phyloP scores from a whole-genome alignment of 2,888 invertebrate genomes.

The Himalopsyche tibetana region DNA sequence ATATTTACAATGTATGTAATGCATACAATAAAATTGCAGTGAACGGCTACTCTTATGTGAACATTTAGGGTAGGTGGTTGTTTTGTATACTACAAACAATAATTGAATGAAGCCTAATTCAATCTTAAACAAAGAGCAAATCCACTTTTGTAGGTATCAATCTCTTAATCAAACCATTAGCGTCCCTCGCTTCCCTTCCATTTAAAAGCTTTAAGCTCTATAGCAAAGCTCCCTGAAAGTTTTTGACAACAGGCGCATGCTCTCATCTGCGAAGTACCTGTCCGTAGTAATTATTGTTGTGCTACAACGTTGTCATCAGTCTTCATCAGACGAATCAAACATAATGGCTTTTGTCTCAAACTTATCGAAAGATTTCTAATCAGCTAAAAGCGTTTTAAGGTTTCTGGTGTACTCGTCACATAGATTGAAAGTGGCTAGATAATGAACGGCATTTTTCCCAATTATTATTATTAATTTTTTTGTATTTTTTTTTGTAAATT shows the following conservation, averaged over 20 bases:
- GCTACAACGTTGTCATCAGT: slow-evolving; percentile 62
- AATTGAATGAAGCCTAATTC: slow-evolving; percentile 25
- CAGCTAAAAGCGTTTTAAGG: slow-evolving; percentile 61
- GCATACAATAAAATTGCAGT: too few species aligned
- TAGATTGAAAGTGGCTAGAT: slow-evolving; percentile 37
- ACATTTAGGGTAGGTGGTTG: not conserved
- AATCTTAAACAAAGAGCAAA: slow-evolving; percentile 39
- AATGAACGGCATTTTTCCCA: not conserved
- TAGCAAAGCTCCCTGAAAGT: slow-evolving; percentile 49
- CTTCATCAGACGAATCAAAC: slow-evolving; percentile 65
- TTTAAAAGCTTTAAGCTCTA: slow-evolving; percentile 63
- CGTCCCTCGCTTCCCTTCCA: slow-evolving; percentile 68
- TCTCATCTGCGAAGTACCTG: slow-evolving; percentile 53
- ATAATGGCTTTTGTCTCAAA: slow-evolving; percentile 64
- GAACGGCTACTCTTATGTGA: too few species aligned
- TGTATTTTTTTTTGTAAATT: too few species aligned
- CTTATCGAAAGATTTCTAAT: slow-evolving; percentile 62
- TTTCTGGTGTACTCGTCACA: not conserved
- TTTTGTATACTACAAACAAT: not conserved
- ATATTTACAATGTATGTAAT: too few species aligned
- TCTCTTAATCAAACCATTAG: slow-evolving; percentile 75
- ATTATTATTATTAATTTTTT: too few species aligned
- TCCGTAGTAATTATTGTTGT: slow-evolving; percentile 64
- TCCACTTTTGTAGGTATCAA: slow-evolving; percentile 67
- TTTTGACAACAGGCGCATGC: not conserved